Percentiles rank a stretch among this genome's conserved stretches.
Evolutionary conservation across 2,888 invertebrate genomes (phyloP).

Genomic region (Colletes collaris): DNA sequence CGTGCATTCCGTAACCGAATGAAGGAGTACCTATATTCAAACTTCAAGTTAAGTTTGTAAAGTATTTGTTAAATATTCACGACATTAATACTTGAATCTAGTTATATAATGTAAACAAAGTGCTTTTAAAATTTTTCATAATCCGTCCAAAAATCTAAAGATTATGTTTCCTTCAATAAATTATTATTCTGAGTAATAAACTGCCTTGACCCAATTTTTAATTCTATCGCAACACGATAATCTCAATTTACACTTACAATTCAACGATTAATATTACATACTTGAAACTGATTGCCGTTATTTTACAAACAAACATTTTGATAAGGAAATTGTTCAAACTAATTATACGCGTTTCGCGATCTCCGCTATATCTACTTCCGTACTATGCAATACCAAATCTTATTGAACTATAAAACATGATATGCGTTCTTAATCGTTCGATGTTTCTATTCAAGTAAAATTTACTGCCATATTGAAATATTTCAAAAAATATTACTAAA

Average conservation of each 20-base stretch:
- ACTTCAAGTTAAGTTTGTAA: constrained; percentile 49
- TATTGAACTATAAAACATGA: constrained; percentile 65
- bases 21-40: constrained; percentile 27
- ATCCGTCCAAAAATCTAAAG: constrained; percentile 53
- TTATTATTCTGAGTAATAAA: constrained; percentile 63
- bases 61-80: constrained; percentile 50
- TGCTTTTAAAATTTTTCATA: constrained; percentile 41
- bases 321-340: background rate
- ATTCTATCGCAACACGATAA: constrained; percentile 13
- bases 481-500: no score
- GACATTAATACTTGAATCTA: constrained; percentile 37
- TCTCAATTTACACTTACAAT: constrained; percentile 25
- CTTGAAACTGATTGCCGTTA: constrained; percentile 17
- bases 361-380: constrained; percentile 53
- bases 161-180: constrained; percentile 64
- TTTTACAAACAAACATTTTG: constrained; percentile 22
- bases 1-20: constrained; percentile 27
- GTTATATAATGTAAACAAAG: constrained; percentile 32
- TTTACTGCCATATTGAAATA: background rate
- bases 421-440: constrained; percentile 14
- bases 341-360: constrained; percentile 31
- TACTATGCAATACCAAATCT: constrained; percentile 68
- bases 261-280: background rate
- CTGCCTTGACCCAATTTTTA: constrained; percentile 36
- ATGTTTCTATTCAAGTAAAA: constrained; percentile 14